These are phyloP conservation scores for Lissocephala sabroskyi DNA, from an alignment of 2,888 invertebrate genomes.

Conservation along the genomic window DNA sequence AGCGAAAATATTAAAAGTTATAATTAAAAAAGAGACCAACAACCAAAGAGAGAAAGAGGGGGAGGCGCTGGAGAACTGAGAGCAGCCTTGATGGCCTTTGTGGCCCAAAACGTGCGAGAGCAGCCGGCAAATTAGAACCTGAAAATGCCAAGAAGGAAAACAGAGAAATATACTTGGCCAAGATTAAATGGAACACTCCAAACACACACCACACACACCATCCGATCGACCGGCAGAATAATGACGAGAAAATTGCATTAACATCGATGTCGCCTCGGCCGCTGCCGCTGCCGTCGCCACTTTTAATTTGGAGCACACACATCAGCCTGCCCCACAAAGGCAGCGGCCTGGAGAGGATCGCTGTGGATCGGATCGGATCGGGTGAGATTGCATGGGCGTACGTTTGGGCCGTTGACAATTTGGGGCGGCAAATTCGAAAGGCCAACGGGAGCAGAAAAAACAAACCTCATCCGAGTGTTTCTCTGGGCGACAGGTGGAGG, in stretches of 20 bases:
- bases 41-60: constrained; percentile 1
- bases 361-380: no score
- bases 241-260: constrained; percentile 40
- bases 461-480: no score
- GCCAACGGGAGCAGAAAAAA: no score
- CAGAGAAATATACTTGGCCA: constrained; percentile 27
- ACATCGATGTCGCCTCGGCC: constrained; percentile 16
- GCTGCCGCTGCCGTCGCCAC: neutral
- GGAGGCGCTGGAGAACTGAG: constrained; percentile 19
- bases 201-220: neutral
- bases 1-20: constrained; percentile 53
- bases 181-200: constrained; percentile 39
- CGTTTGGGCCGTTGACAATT: no score
- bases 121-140: constrained; percentile 11
- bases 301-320: constrained; percentile 25
- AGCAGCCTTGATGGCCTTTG: constrained; percentile 12
- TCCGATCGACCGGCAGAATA: constrained; percentile 18
- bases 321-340: no score
- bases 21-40: constrained; percentile 41
- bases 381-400: no score
- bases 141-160: constrained; percentile 17
- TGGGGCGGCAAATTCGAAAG: no score
- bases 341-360: no score
- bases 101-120: neutral
- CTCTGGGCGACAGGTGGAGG: no score